Evolutionary conservation across 2,888 invertebrate species (phyloP), one percentile per base, ranked within the genome.

Genomic region (Nephrocerus scutellatus): DNA sequence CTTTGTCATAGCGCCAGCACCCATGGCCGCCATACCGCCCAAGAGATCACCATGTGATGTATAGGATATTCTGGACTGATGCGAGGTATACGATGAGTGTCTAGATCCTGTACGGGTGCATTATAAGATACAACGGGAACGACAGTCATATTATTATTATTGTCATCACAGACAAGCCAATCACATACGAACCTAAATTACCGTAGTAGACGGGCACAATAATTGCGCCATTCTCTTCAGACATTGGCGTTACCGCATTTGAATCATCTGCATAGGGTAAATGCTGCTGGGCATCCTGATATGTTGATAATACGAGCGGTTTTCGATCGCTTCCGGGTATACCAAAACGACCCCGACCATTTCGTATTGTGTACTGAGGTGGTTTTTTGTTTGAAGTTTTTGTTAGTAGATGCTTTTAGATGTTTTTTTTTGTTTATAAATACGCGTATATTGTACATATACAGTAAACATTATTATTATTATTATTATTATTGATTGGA

Each of bases 201-300:
- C 85, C 81, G 67, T 87, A 86, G 72, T 89, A 90, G 65, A 86
- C 84, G 43, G 90, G 89, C 59, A 91, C 87, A 60, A 92, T 86
- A 70, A 92, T 90, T 64, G 89, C 89, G 62, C 91, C 91, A 70
- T 91, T 92, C 72, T 95, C 95, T 73, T 95, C 95, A 50, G 92
- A 93, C 86, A 93, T 91, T 38, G 96, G 96, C 46, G 95, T 96
- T 43, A 92, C 95, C 50, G 93, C 95, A 63, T 90, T 90, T 48
- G 93, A 93, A 72, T 95, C 96, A 68, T 96, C 96, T 41, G 93
- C 95, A 67, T 91, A 96, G 42, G 95, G 95, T 62, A 96, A 77
- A 70, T 92, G 91, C 73, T 91, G 90, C 70, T 88, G 87, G 53
- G 88, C 89, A 68, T 89, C 93, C 70, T 92, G 77, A 74, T 92